A percentile compares a stretch with the other conserved stretches of the same genome.
Conservation (phyloP, 2,888 invertebrate species). For the Rhodophaea formosa region DNA sequence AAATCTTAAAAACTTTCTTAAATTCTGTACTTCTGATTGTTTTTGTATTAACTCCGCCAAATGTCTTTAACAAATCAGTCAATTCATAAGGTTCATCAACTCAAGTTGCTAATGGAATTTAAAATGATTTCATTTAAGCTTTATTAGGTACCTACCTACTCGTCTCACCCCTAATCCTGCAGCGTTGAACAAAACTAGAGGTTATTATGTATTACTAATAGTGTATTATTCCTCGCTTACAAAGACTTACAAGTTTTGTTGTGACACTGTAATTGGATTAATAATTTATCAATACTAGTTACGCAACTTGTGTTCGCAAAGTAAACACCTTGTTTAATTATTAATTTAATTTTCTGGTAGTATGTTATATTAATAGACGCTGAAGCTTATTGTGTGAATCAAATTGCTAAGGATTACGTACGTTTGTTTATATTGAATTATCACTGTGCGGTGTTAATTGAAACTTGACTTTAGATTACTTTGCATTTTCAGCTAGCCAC, state of each 20-base stretch:
- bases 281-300: neutral
- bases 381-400: neutral
- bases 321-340: neutral
- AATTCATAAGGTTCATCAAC: neutral
- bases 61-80: neutral
- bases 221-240: neutral
- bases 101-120: neutral
- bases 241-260: conserved; percentile 15
- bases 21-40: no score
- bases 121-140: neutral
- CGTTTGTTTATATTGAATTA: neutral
- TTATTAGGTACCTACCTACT: neutral
- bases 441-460: no score
- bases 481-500: no score
- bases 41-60: neutral
- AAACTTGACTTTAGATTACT: no score
- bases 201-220: neutral
- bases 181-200: neutral
- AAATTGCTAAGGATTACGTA: neutral
- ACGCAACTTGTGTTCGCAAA: neutral
- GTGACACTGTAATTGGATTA: conserved; percentile 1
- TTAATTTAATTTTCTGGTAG: neutral
- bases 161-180: neutral
- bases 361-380: neutral
- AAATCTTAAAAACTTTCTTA: no score